These are phyloP conservation scores for Zeus faber DNA, from an alignment of 2,113 vertebrate genomes.

Conservation along the genomic window DNA sequence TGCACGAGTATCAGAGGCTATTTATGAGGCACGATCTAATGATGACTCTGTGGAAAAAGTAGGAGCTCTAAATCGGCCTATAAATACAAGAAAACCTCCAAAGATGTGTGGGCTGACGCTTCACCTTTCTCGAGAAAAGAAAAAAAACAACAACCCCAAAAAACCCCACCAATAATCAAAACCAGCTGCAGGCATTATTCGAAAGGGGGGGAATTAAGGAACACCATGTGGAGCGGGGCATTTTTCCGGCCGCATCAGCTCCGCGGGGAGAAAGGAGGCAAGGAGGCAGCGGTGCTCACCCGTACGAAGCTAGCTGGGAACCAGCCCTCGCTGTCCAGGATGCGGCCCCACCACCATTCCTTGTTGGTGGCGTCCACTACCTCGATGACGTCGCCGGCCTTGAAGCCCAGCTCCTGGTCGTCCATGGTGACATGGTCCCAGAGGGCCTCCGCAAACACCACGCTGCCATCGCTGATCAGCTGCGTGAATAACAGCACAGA, in stretches of 20 bases:
- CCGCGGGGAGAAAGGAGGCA: not conserved
- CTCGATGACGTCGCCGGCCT: conserved; percentile 92
- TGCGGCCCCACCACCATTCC: conserved; percentile 98
- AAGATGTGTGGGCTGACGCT: too few species aligned
- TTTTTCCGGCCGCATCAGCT: too few species aligned
- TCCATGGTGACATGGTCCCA: conserved; percentile 99
- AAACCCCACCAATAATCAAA: too few species aligned
- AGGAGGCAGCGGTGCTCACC: conserved; percentile 72
- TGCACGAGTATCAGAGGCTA: not conserved
- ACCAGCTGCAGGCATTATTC: too few species aligned
- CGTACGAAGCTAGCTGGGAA: conserved; percentile 96
- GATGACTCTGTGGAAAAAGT: not conserved
- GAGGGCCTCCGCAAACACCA: conserved; percentile 92
- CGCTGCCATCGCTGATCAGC: conserved; percentile 96
- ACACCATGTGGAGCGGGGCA: too few species aligned
- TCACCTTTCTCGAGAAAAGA: too few species aligned
- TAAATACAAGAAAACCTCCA: too few species aligned
- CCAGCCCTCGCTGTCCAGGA: conserved; percentile 91
- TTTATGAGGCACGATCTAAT: not conserved
- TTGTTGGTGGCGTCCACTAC: conserved; percentile 95
- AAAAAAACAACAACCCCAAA: too few species aligned
- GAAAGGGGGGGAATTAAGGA: too few species aligned
- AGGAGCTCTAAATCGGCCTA: not conserved
- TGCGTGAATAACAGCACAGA: conserved; percentile 49
- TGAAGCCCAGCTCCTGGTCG: conserved; percentile 95